These are phyloP conservation scores for Nephotettix cincticeps DNA, from an alignment of 1,140 invertebrate genomes.

Conservation along the genomic window DNA sequence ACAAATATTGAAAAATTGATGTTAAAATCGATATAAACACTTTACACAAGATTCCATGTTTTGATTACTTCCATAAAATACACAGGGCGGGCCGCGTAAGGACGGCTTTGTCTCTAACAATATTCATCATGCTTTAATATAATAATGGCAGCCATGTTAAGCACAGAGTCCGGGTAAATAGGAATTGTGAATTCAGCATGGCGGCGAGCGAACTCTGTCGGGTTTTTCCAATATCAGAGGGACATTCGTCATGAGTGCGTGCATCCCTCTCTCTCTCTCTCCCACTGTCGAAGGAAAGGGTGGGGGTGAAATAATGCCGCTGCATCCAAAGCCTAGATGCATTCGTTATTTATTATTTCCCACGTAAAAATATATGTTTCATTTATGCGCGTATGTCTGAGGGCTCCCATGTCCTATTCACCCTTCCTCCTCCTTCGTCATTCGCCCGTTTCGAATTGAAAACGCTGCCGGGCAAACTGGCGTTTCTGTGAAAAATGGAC, in stretches of 20 bases:
- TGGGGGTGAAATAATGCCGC: constrained; percentile 5
- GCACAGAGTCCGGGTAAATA: constrained; percentile 16
- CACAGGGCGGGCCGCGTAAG: background rate
- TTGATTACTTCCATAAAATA: constrained; percentile 22
- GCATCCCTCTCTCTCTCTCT: too few relatives aligned
- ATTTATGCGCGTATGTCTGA: constrained; percentile 6
- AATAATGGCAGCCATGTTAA: constrained; percentile 22
- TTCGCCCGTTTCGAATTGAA: constrained; percentile 3
- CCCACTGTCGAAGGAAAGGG: background rate
- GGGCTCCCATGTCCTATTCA: constrained; percentile 1
- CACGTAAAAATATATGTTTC: constrained; percentile 28
- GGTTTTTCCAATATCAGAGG: constrained; percentile 28
- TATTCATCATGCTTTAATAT: constrained; percentile 23
- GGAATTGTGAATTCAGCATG: constrained; percentile 20
- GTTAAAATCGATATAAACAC: background rate
- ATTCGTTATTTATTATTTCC: constrained; percentile 29
- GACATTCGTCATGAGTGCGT: constrained; percentile 26
- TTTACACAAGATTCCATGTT: background rate
- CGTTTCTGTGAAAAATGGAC: constrained; percentile 7
- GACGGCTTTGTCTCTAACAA: constrained; percentile 11
- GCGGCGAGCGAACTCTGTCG: constrained; percentile 13
- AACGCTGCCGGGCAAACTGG: background rate
- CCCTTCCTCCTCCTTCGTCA: background rate
- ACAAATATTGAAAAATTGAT: too few relatives aligned
- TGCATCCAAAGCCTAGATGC: constrained; percentile 23